Conservation (phyloP, 2,113 vertebrate species). For the Columba janthina region DNA sequence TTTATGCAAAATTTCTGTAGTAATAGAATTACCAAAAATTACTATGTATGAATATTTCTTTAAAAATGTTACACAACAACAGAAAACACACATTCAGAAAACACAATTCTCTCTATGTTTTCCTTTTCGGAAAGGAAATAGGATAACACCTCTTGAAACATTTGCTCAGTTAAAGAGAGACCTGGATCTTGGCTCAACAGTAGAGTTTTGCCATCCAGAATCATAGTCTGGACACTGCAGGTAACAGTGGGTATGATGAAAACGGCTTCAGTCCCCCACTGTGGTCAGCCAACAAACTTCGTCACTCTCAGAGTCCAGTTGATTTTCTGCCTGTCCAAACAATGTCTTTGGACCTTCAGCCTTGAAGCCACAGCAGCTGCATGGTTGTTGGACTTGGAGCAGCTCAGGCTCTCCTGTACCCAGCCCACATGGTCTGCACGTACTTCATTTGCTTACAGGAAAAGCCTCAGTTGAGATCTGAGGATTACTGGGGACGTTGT, state of each 20-base stretch:
- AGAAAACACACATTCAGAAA: neutral
- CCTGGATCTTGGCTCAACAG: neutral
- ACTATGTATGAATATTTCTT: neutral
- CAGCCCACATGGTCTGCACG: accelerated
- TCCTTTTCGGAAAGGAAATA: neutral
- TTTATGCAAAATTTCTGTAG: neutral
- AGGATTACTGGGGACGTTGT: neutral
- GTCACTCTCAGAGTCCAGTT: neutral
- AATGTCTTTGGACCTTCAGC: neutral
- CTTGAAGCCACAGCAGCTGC: neutral
- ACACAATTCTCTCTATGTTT: neutral
- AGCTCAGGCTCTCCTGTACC: neutral
- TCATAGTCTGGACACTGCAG: neutral
- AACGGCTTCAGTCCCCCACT: neutral
- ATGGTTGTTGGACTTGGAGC: neutral
- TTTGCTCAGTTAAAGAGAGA: neutral
- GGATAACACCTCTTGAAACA: neutral
- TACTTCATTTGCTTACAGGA: neutral
- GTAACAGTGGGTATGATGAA: neutral
- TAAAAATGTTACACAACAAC: neutral
- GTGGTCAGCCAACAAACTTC: neutral
- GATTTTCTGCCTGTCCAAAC: neutral
- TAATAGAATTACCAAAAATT: neutral
- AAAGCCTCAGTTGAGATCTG: neutral
- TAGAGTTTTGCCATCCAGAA: neutral